A percentile compares a stretch with the other conserved stretches of the same genome.
These are phyloP conservation scores for Caenorhabditis japonica DNA, from an alignment of 2,888 invertebrate species.

Conservation along the genomic window DNA sequence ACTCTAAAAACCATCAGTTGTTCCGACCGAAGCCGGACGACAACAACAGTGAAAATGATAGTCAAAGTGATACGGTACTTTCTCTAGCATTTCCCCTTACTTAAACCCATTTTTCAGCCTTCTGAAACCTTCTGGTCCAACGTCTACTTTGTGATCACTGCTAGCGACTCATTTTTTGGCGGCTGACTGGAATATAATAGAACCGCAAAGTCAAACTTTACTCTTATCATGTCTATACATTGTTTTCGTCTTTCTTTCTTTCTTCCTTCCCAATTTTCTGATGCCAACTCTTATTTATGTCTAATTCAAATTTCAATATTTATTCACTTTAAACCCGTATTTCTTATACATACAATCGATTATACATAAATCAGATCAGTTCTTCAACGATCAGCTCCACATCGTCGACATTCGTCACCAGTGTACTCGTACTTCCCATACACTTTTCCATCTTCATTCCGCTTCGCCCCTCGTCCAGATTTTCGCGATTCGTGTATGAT, in stretches of 20 bases:
- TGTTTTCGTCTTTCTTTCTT: too few relatives aligned
- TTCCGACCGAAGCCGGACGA: conserved; percentile 8
- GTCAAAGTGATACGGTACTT: too few relatives aligned
- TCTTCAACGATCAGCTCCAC: conserved; percentile 3
- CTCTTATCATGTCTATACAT: too few relatives aligned
- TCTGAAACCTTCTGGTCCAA: conserved; percentile 41
- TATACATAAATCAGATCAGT: conserved; percentile 29
- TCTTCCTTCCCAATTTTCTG: neutral
- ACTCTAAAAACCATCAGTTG: conserved; percentile 39
- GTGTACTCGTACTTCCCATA: conserved; percentile 33
- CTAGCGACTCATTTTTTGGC: conserved; percentile 48
- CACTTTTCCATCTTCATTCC: conserved; percentile 24
- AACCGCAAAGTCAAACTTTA: too few relatives aligned
- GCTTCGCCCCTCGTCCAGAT: conserved; percentile 8
- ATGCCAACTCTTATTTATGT: conserved; percentile 10
- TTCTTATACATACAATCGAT: conserved; percentile 4
- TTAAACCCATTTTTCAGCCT: neutral
- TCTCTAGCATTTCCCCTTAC: too few relatives aligned
- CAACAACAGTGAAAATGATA: neutral
- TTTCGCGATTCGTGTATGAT: conserved; percentile 26
- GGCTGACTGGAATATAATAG: too few relatives aligned
- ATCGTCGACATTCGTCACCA: conserved; percentile 48
- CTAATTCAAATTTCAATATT: conserved; percentile 11
- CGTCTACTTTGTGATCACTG: conserved; percentile 36
- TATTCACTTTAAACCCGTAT: conserved; percentile 29